phyloP scores from a whole-genome alignment of 2,113 vertebrate species.

The rat (Rattus norvegicus) region GRCr8 NC_086023.1:120280501-120281000 shows the following conservation, averaged over 20 bases:
- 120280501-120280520: conserved; percentile 5
- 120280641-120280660: background rate
- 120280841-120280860: background rate
- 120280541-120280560: background rate
- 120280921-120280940: background rate
- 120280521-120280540: background rate
- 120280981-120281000: background rate
- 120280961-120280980: background rate
- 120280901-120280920: background rate
- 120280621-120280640: background rate
- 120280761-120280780: background rate
- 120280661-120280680: conserved; percentile 16
- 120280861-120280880: background rate
- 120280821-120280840: background rate
- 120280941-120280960: background rate
- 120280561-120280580: background rate
- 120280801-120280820: background rate
- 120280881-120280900: background rate
- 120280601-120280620: background rate
- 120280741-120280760: background rate
- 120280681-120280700: background rate
- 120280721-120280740: background rate
- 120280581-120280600: background rate
- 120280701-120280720: conserved; percentile 16
- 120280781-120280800: background rate